Percentiles rank a stretch among this genome's conserved stretches.
These are phyloP conservation scores for Erebia aethiops DNA, from an alignment of 2,888 invertebrate species.

Conservation along the genomic window DNA sequence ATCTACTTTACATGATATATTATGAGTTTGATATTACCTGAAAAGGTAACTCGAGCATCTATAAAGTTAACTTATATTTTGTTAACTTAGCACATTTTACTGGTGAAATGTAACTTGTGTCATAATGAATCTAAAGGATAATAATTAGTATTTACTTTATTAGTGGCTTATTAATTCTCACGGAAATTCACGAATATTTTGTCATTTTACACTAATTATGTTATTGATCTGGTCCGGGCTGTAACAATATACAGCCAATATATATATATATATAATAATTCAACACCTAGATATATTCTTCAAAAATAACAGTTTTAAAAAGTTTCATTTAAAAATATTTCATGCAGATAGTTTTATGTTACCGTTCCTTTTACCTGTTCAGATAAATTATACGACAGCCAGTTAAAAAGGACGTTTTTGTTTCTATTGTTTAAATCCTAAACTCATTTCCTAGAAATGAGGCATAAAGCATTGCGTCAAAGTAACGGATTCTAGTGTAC, in stretches of 20 bases:
- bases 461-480: conserved; percentile 66
- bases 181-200: no score
- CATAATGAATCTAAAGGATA: no score
- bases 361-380: conserved; percentile 22
- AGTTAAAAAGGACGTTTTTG: conserved; percentile 15
- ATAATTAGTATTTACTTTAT: no score
- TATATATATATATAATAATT: no score
- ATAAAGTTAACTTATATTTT: no score
- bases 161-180: no score
- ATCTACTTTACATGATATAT: not conserved
- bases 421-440: conserved; percentile 25
- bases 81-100: no score
- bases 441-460: conserved; percentile 58
- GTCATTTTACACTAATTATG: no score
- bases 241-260: no score
- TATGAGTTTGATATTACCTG: not conserved
- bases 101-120: no score
- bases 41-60: no score
- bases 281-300: not conserved
- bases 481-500: conserved; percentile 63
- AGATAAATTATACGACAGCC: conserved; percentile 8
- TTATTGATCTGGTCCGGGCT: no score
- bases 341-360: not conserved
- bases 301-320: not conserved
- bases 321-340: not conserved